Evolutionary conservation across 2,888 invertebrate genomes (phyloP).

Genomic region (Andrena bicolor): DNA sequence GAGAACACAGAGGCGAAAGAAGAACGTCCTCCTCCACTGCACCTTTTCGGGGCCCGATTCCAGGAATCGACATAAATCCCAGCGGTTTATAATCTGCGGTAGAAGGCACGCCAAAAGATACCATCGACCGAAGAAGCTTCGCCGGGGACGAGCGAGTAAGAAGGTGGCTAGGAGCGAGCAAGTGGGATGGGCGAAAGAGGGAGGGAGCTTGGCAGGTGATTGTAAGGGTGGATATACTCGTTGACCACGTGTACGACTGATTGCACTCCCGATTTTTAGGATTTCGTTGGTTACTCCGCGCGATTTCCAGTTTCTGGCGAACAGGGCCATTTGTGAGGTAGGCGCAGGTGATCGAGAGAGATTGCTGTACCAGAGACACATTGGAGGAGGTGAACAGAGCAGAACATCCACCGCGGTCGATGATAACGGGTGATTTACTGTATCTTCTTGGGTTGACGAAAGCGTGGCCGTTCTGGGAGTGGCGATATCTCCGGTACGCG

Average conservation of each 20-base stretch:
- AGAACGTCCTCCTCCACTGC: constrained; percentile 43
- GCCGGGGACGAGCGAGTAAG: constrained; percentile 25
- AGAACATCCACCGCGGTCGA: background rate
- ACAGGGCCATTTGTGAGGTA: background rate
- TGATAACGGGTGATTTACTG: constrained; percentile 4
- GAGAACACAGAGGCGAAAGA: constrained; percentile 60
- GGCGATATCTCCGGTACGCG: constrained; percentile 1
- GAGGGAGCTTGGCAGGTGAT: constrained; percentile 75
- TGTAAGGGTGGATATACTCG: constrained; percentile 58
- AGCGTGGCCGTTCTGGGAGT: background rate
- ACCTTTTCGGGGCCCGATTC: constrained; percentile 75
- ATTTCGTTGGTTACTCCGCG: background rate
- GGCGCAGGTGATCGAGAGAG: background rate
- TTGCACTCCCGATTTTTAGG: constrained; percentile 39
- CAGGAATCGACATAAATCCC: constrained; percentile 82
- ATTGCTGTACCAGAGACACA: background rate
- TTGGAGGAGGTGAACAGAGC: constrained; percentile 1
- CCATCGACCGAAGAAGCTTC: constrained; percentile 73
- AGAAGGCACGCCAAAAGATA: constrained; percentile 78
- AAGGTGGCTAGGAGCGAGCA: constrained; percentile 50
- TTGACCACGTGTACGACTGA: constrained; percentile 29
- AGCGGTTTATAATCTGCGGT: constrained; percentile 81
- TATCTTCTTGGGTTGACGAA: constrained; percentile 20
- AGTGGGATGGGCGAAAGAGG: constrained; percentile 35
- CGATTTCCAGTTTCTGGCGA: background rate